Base-by-base conservation (phyloP, 2,113 vertebrate genomes). In the Rhegmatorhina hoffmannsi region DNA sequence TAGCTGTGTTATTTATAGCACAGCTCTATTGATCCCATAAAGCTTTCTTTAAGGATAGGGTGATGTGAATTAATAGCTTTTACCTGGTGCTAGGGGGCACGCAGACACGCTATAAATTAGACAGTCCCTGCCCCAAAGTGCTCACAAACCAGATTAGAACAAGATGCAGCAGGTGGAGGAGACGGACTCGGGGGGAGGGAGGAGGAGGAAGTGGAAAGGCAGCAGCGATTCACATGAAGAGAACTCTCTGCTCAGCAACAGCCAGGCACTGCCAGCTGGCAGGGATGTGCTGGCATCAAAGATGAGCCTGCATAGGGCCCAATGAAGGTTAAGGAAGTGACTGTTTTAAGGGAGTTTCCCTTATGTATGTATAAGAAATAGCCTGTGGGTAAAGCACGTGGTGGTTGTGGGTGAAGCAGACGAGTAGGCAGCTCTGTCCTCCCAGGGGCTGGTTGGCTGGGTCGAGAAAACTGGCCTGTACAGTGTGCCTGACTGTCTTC, bases 101-200 rank as follows among this genome's bases (percentile, higher is more conserved):
- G 80, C 84, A 96, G 95, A 95, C 90, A 94, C 46, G 62, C 93
- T 93, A 23, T 94, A 94, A 95, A 95, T 96, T 91, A 97, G 79
- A 94, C 95, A 89, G 93, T 94, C 80, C 80, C 93, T 94, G 88
- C 92, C 95, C 94, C 93, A 78, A 68, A 96, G 94, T 93, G 90
- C 92, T 95, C 95, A 56, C 85, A 93, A 68, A 93, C 88, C 88
- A 89, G 93, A 95, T 95, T 59, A 93, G 95, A 94, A 95, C 90
- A 93, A 96, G 96, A 95, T 89, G 95, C 91, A 95, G 94, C 94
- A 95, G 93, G 96, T 96, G 94, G 94, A 96, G 89, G 92, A 96
- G 96, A 95, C 92, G 23, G 88, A 90, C 95, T 92, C 5, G 46
- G 25, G 49, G 95, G 86, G 87, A 94, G 93, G 94, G 92, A 97